Base-by-base conservation (phyloP, 2,113 vertebrate species). In the Oryzias woworae region DNA sequence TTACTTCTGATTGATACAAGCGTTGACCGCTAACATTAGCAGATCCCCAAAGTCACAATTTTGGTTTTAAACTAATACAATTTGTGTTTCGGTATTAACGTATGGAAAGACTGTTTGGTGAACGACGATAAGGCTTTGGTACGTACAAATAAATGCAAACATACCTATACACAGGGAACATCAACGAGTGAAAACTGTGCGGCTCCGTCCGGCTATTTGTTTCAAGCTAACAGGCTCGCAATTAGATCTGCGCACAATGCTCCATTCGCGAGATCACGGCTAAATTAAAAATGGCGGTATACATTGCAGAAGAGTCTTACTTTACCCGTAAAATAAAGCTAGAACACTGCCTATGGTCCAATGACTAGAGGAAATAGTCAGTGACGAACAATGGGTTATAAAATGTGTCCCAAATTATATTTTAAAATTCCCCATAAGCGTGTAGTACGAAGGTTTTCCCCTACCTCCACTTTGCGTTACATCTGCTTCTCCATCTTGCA, bases 241-340 rank as follows among this genome's bases (percentile, higher is more conserved):
- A 36, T 58, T n/a, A 58, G 62, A 63, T 58, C 77, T 58, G 74
- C 62, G 82, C 80, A 89, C 86, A 90, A 92, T 91, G 88, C 88
- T 91, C 62, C 28, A 83, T 85, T 84, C 79, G 72, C 75, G 46
- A 71, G 72, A 90, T 86, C 85, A 72, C 81, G 73, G 87, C 85
- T 85, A 92, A 69, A 92, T 92, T 92, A 92, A 92, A 93, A 91
- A 93, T 93, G 92, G 92, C 92, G 92, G 91, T 92, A 88, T 86
- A 88, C 86, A 87, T 81, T 87, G 87, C 78, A 84, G 70, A 87
- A 76, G 78, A 88, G 75, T 69, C 71, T 58, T 64, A 84, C 75
- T 83, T 79, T 69, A 60, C 66, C 67, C 49, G 63, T 51, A 71
- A 80, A 87, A 84, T 67, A 4, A 77, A 55, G 62, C 58, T 41